Conservation (phyloP, 2,113 vertebrate species). For the Canis aureus region DNA sequence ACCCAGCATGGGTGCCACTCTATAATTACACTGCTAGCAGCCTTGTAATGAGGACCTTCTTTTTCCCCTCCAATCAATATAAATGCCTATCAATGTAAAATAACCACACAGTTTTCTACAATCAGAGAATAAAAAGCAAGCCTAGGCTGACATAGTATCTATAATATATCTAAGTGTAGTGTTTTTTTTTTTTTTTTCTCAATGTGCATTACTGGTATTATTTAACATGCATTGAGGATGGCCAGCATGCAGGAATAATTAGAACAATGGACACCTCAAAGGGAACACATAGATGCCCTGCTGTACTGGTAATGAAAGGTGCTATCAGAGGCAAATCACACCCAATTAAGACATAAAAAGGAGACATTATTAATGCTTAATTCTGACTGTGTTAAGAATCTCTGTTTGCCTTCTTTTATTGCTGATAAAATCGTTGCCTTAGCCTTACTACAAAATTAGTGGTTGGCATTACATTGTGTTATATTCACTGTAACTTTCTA, state of each 20-base stretch:
- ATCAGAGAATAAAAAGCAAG: constrained; percentile 49
- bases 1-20: neutral
- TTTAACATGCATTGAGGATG: constrained; percentile 66
- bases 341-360: constrained; percentile 76
- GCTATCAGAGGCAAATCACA: constrained; percentile 76
- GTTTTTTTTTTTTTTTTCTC: constrained; percentile 65
- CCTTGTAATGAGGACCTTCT: constrained; percentile 64
- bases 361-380: constrained; percentile 75
- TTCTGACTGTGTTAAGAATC: constrained; percentile 66
- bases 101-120: constrained; percentile 13
- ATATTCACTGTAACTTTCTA: neutral
- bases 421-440: constrained; percentile 48
- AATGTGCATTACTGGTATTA: constrained; percentile 50
- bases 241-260: constrained; percentile 66
- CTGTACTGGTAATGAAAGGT: constrained; percentile 72
- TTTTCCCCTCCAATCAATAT: constrained; percentile 66
- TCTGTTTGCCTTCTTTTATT: constrained; percentile 67
- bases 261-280: constrained; percentile 70
- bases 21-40: constrained; percentile 59
- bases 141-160: constrained; percentile 47
- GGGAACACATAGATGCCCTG: constrained; percentile 33
- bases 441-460: constrained; percentile 58
- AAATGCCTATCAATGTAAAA: constrained; percentile 72
- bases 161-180: neutral
- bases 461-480: neutral